Conservation (phyloP, 2,888 invertebrate species). For the Bibio marci region DNA sequence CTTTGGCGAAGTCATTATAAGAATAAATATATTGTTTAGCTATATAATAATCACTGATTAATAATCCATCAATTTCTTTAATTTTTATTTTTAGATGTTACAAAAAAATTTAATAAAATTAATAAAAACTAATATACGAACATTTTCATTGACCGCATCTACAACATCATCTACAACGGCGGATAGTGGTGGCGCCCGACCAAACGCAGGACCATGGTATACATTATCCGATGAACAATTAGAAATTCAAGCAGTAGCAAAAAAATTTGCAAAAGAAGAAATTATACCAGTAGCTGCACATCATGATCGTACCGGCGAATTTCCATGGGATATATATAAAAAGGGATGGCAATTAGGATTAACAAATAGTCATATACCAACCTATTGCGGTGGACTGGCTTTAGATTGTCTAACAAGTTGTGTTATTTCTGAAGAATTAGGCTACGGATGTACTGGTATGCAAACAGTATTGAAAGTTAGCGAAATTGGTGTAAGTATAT, state of each 20-base stretch:
- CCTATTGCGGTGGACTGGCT: constrained; percentile 55
- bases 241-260: constrained; percentile 25
- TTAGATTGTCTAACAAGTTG: constrained; percentile 60
- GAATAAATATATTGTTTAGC: too few species aligned
- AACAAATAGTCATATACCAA: constrained; percentile 73
- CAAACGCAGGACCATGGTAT: too few species aligned
- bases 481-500: constrained; percentile 52
- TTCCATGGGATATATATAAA: constrained; percentile 87
- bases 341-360: constrained; percentile 83
- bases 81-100: too few species aligned
- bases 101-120: too few species aligned
- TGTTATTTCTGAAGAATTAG: constrained; percentile 74
- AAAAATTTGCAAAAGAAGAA: constrained; percentile 85
- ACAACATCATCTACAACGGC: too few species aligned
- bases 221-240: constrained; percentile 18
- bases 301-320: constrained; percentile 79
- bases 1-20: too few species aligned
- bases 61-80: too few species aligned
- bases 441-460: constrained; percentile 85
- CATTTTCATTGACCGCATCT: too few species aligned
- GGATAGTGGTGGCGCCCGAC: too few species aligned
- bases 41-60: too few species aligned
- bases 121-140: too few species aligned
- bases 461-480: constrained; percentile 82
- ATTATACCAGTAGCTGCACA: constrained; percentile 80